Evolutionary conservation across 2,888 invertebrate species (phyloP).

Genomic region (Dryadula phaetusa): DNA sequence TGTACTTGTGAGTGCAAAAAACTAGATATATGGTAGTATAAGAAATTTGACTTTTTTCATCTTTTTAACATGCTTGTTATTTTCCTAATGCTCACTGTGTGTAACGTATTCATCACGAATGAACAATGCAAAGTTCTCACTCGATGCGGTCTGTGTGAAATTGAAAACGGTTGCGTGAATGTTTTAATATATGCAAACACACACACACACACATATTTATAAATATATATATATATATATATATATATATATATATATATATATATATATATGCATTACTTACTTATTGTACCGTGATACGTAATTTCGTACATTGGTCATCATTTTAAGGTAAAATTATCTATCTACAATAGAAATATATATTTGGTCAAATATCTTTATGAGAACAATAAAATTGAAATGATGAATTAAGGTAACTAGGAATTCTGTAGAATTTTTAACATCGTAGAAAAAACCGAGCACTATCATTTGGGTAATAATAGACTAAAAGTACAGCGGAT

Average conservation of each 20-base stretch:
- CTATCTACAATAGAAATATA: neutral
- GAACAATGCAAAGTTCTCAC: slow-evolving; percentile 30
- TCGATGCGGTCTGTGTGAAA: slow-evolving; percentile 15
- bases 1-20: no score
- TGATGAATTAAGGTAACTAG: slow-evolving; percentile 19
- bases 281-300: neutral
- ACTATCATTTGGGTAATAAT: slow-evolving; percentile 36
- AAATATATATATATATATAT: no score
- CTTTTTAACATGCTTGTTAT: slow-evolving; percentile 9
- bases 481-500: slow-evolving; percentile 27
- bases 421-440: slow-evolving; percentile 21
- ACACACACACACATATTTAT: no score
- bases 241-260: slow-evolving; percentile 7
- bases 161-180: slow-evolving; percentile 24
- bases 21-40: no score
- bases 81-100: slow-evolving; percentile 30
- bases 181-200: slow-evolving; percentile 23
- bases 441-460: slow-evolving; percentile 25
- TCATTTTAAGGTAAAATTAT: neutral
- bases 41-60: no score
- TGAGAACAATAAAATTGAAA: slow-evolving; percentile 20
- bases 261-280: no score
- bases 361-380: neutral
- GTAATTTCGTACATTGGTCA: neutral
- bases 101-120: slow-evolving; percentile 31